Conservation (phyloP, 2,797 vertebrate genomes). For the Spinus pinus region DNA sequence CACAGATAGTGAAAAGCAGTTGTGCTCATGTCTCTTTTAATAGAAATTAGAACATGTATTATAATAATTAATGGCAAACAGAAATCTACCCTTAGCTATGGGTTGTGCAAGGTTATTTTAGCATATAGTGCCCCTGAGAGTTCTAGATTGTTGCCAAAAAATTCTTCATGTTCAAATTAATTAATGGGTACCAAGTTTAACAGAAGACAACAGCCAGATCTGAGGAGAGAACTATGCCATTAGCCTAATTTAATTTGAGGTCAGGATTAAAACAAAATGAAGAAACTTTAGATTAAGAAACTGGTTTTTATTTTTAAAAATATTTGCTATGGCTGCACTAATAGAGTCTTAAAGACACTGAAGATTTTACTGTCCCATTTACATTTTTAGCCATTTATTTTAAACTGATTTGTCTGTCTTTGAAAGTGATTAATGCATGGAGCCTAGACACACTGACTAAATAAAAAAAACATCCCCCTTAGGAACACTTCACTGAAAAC, state of each 20-base stretch:
- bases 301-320: background rate
- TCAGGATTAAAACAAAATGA: background rate
- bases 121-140: background rate
- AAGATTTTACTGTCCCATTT: constrained; percentile 24
- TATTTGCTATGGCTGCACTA: background rate
- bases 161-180: background rate
- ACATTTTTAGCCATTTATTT: constrained; percentile 31
- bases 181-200: background rate
- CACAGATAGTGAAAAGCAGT: background rate
- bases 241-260: background rate
- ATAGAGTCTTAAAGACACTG: background rate
- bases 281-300: background rate
- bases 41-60: background rate
- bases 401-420: constrained; percentile 38
- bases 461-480: background rate
- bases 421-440: constrained; percentile 56
- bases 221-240: background rate
- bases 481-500: constrained; percentile 41
- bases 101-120: background rate
- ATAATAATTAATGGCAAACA: background rate
- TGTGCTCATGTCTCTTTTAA: background rate
- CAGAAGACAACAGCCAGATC: background rate
- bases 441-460: constrained; percentile 31
- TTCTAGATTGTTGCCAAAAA: background rate
- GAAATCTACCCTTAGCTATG: background rate